A percentile compares a stretch with the other conserved stretches of the same genome.
Conservation (phyloP, 2,888 invertebrate genomes). For the Steinernema scapterisci region DNA sequence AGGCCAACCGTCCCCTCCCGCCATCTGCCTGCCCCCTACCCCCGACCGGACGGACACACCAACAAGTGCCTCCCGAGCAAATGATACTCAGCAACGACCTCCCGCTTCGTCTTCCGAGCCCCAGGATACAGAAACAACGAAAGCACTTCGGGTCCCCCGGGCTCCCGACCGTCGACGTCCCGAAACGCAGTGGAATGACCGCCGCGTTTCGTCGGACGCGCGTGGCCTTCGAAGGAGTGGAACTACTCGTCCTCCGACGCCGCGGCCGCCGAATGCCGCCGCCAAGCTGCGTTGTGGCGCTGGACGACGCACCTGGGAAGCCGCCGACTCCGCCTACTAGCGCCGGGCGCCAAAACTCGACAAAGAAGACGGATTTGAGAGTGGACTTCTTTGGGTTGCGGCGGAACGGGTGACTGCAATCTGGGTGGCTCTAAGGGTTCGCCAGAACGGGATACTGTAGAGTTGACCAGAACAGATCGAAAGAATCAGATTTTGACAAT, state of each 20-base stretch:
- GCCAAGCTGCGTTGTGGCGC: neutral
- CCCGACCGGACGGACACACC: neutral
- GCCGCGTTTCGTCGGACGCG: neutral
- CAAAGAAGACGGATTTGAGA: neutral
- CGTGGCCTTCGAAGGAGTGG: slow-evolving; percentile 22
- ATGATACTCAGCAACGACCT: slow-evolving; percentile 27
- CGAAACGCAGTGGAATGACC: slow-evolving; percentile 5
- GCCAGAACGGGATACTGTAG: neutral
- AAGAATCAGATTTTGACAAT: neutral
- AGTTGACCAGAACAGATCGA: neutral
- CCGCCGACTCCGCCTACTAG: slow-evolving; percentile 17
- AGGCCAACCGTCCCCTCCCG: too few species aligned
- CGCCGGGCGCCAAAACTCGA: slow-evolving; percentile 1
- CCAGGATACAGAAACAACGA: neutral
- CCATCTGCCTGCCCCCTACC: neutral
- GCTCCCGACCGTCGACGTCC: neutral
- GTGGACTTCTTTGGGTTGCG: neutral
- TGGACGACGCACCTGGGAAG: slow-evolving; percentile 26
- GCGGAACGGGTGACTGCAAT: too few species aligned
- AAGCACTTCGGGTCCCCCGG: neutral
- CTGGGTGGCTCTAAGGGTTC: neutral
- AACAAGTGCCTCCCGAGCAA: neutral
- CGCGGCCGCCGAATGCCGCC: neutral
- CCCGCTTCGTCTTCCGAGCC: neutral
- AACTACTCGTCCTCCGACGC: slow-evolving; percentile 29